Conservation (phyloP, 1,140 invertebrate genomes). For the Varroa destructor region DNA sequence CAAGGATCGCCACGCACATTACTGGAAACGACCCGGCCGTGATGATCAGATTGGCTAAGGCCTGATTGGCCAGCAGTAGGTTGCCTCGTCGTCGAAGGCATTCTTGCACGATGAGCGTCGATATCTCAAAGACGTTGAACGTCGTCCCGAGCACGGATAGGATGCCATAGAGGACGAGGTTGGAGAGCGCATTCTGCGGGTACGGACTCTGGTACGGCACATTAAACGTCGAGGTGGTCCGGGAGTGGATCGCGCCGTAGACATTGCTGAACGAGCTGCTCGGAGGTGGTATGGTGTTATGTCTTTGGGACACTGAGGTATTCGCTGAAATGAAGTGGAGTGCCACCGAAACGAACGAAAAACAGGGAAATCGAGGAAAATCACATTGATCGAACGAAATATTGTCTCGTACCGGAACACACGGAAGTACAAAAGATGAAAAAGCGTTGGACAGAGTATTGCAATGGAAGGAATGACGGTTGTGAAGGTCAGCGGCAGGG, state of each 20-base stretch:
- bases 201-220: conserved; percentile 22
- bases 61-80: conserved; percentile 59
- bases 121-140: conserved; percentile 34
- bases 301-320: conserved; percentile 15
- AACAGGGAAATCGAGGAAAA: too few species aligned
- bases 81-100: conserved; percentile 47
- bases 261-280: conserved; percentile 21
- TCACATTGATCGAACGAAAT: too few species aligned
- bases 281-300: conserved; percentile 28
- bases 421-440: too few species aligned
- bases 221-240: conserved; percentile 23
- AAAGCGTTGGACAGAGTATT: too few species aligned
- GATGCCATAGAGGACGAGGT: conserved; percentile 32
- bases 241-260: conserved; percentile 12
- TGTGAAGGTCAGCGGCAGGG: too few species aligned
- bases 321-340: neutral
- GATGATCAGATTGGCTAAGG: conserved; percentile 57
- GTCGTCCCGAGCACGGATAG: conserved; percentile 33
- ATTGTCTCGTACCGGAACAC: too few species aligned
- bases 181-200: conserved; percentile 24
- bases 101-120: conserved; percentile 33
- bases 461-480: too few species aligned
- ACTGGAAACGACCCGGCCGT: conserved; percentile 57
- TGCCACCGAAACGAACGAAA: too few species aligned
- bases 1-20: conserved; percentile 49